Base-by-base conservation (phyloP, 2,797 vertebrate genomes). In the Halcyon badia region DNA sequence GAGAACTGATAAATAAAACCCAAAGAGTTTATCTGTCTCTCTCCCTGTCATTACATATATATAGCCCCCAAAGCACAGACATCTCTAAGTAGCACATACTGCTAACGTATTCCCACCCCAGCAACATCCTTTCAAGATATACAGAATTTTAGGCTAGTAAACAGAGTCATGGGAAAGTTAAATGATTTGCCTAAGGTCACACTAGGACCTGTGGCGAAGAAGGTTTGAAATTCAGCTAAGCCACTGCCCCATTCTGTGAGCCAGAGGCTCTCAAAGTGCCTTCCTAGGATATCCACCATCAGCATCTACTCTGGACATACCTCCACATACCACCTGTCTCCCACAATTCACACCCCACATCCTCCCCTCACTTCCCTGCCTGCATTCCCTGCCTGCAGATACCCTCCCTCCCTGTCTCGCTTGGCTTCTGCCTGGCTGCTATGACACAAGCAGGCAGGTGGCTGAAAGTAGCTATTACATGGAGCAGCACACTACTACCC, bases 381-480 rank as follows among this genome's bases (percentile, higher is more conserved):
- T 26, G 69, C 48, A 80, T 26, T 37, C 28, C 13, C 41, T 48
- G 37, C 18, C 39, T 26, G 69, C 48, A 80, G 65, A n/a, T 7
- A 13, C 48, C 37, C 37, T 31, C 19, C 7, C 7, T 64, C 9
- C 8, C 33, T 17, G 37, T 33, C 48, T 35, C 0, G 0, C 22
- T 35, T 28, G 9, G 42, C n/a, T 95, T 52, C 61, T 76, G 46
- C 37, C 44, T 3, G 2, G 17, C 15, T 82, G 54, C 70, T 57
- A 49, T 8, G 60, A 64, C 42, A 70, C 35, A 15, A 48, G 20
- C 14, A 62, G 48, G 42, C 30, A 31, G 9, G 41, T 9, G 15
- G 22, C 44, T 78, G 57, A 62, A 18, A 39, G 76, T 69, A 75
- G 33, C 31, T 90, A 5, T 54, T 21, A 10, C 17, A 10, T 0